Percentiles rank a stretch among this genome's conserved stretches.
These are phyloP conservation scores for Sycophila sp. DNA, from an alignment of 1,140 invertebrate genomes.

Conservation along the genomic window DNA sequence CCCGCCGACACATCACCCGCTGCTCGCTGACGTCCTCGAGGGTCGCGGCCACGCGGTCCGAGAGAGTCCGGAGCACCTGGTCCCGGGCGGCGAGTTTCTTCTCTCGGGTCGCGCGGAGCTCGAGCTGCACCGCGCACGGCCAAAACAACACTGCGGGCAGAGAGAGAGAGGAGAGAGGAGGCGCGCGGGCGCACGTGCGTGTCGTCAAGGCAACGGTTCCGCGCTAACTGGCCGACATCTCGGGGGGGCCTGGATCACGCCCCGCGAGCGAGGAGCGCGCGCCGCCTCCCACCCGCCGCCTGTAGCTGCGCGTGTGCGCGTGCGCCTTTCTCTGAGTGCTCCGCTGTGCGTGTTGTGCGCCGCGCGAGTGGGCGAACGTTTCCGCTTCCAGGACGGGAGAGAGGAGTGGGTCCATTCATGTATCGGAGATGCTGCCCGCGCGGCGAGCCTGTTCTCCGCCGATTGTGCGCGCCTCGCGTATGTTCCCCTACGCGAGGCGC, in stretches of 20 bases:
- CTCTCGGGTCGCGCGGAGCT: background rate
- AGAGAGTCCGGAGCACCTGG: slow-evolving; percentile 32
- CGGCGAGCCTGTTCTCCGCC: too few species aligned
- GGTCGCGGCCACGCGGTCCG: slow-evolving; percentile 59
- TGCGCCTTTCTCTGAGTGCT: too few species aligned
- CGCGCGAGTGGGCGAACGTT: slow-evolving; percentile 6
- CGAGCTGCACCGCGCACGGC: background rate
- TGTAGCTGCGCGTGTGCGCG: slow-evolving; percentile 35
- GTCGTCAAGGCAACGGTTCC: slow-evolving; percentile 66
- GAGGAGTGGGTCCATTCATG: background rate
- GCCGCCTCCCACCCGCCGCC: slow-evolving; percentile 30
- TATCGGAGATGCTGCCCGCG: background rate
- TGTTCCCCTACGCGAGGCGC: too few species aligned
- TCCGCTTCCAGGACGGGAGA: slow-evolving; percentile 35
- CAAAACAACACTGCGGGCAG: background rate
- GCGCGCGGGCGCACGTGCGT: slow-evolving; percentile 57
- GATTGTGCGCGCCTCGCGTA: too few species aligned
- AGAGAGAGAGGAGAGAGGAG: slow-evolving; percentile 22
- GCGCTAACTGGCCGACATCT: slow-evolving; percentile 61
- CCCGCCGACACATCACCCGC: slow-evolving; percentile 1
- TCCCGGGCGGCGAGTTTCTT: background rate
- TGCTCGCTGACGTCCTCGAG: slow-evolving; percentile 48
- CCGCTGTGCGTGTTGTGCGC: too few species aligned
- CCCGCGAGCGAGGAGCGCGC: slow-evolving; percentile 3
- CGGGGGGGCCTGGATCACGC: slow-evolving; percentile 11